A percentile compares a stretch with the other conserved stretches of the same genome.
Evolutionary conservation across 2,797 vertebrate genomes (phyloP).

Genomic region (Rhynchonycteris naso): DNA sequence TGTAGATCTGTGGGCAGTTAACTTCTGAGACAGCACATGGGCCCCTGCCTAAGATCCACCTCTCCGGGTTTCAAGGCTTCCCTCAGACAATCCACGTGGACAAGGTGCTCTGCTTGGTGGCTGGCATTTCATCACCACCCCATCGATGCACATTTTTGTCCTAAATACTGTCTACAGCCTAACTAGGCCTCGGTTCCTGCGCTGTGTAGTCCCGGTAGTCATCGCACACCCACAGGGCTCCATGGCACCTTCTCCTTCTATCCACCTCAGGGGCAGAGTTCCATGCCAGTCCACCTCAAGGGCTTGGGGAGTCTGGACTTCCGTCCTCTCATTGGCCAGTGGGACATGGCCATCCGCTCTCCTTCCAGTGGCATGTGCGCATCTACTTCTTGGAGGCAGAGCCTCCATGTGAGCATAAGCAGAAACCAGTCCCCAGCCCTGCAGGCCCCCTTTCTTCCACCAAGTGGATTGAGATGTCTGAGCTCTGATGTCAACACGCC

Average conservation of each 20-base stretch:
- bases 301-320: neutral
- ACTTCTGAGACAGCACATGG: conserved; percentile 47
- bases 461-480: neutral
- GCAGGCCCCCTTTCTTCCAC: neutral
- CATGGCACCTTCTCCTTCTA: neutral
- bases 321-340: neutral
- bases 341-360: neutral
- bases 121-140: conserved; percentile 59
- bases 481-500: conserved; percentile 12
- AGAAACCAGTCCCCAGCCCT: conserved; percentile 14
- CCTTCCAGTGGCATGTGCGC: neutral
- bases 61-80: conserved; percentile 72
- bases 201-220: conserved; percentile 45
- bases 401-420: neutral
- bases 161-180: conserved; percentile 76
- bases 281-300: neutral
- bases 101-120: conserved; percentile 60
- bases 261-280: conserved; percentile 27
- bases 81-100: conserved; percentile 75
- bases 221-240: neutral
- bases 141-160: conserved; percentile 47
- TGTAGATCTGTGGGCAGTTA: conserved; percentile 58
- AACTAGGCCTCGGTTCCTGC: conserved; percentile 60
- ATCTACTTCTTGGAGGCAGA: conserved; percentile 28
- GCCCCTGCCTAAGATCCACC: conserved; percentile 67